phyloP scores from a whole-genome alignment of 2,113 vertebrate species.

The Todiramphus saurophagus region DNA sequence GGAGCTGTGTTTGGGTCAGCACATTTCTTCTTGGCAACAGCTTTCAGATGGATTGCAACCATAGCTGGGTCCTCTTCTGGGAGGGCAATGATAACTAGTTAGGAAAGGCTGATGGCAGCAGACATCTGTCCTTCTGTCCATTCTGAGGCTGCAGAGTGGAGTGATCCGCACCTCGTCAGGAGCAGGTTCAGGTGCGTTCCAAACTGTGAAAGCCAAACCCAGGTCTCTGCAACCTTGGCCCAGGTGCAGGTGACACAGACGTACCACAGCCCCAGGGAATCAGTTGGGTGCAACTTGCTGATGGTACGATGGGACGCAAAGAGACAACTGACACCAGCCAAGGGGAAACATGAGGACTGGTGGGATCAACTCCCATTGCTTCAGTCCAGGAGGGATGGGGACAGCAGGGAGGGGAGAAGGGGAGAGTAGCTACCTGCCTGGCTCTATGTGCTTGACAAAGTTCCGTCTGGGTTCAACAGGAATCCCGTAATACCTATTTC shows the following conservation, averaged over 20 bases:
- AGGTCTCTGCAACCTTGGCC: background rate
- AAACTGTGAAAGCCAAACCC: background rate
- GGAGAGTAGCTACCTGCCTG: background rate
- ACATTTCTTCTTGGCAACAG: too few species aligned
- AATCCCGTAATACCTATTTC: background rate
- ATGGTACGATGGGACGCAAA: background rate
- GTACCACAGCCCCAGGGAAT: background rate
- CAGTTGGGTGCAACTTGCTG: background rate
- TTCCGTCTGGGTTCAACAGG: background rate
- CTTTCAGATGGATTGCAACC: too few species aligned
- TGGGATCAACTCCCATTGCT: background rate
- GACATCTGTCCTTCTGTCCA: accelerated
- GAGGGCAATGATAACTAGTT: too few species aligned
- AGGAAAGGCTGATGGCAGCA: background rate
- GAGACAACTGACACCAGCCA: background rate
- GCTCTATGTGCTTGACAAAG: background rate
- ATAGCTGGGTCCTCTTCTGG: too few species aligned
- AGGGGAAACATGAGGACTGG: background rate
- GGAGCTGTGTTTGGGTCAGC: too few species aligned
- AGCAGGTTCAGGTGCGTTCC: background rate
- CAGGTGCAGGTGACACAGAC: accelerated
- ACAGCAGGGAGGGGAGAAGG: background rate
- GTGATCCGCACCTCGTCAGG: background rate
- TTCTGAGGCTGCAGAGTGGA: background rate
- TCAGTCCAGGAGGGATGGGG: background rate